phyloP scores from a whole-genome alignment of 92 coral and sea anemone species.

The Bergia puertoricense region DNA sequence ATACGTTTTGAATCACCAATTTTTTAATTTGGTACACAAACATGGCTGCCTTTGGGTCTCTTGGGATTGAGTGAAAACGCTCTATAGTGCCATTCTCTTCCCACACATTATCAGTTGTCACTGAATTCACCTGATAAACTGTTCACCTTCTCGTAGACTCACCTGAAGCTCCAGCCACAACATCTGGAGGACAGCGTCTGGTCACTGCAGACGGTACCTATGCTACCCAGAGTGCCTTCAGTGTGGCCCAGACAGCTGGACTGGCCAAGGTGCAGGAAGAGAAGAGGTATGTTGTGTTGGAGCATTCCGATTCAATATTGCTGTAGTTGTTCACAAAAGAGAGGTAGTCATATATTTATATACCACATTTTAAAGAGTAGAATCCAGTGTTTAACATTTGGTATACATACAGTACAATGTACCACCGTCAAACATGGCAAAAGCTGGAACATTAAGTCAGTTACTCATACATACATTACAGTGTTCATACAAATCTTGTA shows the following conservation, averaged over 20 bases:
- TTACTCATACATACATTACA: background rate
- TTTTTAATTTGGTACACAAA: no score
- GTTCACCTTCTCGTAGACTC: constrained; percentile 26
- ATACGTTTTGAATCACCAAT: no score
- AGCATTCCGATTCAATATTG: background rate
- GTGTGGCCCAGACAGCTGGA: constrained; percentile 78
- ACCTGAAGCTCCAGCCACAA: constrained; percentile 60
- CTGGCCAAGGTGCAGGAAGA: constrained; percentile 77
- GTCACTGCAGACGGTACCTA: constrained; percentile 99
- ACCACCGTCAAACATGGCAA: background rate
- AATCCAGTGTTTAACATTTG: background rate
- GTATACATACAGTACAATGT: no score
- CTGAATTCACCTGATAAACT: background rate
- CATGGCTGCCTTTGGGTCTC: no score
- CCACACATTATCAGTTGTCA: background rate
- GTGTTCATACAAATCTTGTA: no score
- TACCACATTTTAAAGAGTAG: background rate
- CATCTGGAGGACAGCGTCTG: constrained; percentile 72
- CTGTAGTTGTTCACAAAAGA: background rate
- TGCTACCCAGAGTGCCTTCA: constrained; percentile 95
- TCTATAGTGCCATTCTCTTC: background rate
- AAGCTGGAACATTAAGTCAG: background rate
- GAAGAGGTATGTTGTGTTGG: constrained; percentile 61
- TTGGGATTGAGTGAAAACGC: no score
- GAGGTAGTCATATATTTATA: no score